Evolutionary conservation across 2,888 invertebrate genomes (phyloP).

Genomic region (Orthonevra nobilis): DNA sequence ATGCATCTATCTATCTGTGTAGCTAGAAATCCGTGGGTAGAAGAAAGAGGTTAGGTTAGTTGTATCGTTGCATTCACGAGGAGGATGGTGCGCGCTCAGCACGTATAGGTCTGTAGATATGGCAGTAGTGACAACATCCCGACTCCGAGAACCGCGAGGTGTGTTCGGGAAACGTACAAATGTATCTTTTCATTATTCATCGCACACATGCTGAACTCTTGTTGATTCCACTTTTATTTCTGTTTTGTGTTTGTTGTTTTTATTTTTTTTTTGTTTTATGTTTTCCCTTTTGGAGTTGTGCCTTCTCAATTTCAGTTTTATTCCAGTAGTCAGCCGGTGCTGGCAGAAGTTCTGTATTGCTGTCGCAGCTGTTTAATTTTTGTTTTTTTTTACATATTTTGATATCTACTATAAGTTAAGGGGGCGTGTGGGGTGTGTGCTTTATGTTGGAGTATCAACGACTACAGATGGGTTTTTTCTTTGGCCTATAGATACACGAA

Average conservation of each 20-base stretch:
- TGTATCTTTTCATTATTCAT: slow-evolving; percentile 50
- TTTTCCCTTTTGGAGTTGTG: too few species aligned
- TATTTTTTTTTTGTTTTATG: background rate
- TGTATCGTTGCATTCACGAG: slow-evolving; percentile 20
- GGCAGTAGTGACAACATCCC: too few species aligned
- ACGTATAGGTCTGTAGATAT: too few species aligned
- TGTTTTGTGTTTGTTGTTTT: too few species aligned
- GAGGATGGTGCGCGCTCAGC: slow-evolving; percentile 5
- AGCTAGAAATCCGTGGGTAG: slow-evolving; percentile 33
- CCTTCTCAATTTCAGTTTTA: too few species aligned
- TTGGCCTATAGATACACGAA: too few species aligned
- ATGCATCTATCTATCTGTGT: slow-evolving; percentile 7
- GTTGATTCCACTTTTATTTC: slow-evolving; percentile 21
- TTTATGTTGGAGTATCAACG: slow-evolving; percentile 6
- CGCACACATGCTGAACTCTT: slow-evolving; percentile 33
- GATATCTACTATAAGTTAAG: background rate
- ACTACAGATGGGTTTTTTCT: too few species aligned
- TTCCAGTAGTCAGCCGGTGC: background rate
- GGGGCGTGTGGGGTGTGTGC: too few species aligned
- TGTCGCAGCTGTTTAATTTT: too few species aligned
- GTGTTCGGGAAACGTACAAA: slow-evolving; percentile 25
- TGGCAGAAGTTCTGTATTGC: background rate
- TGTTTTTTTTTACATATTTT: background rate
- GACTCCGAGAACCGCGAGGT: background rate
- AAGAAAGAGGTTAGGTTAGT: slow-evolving; percentile 27